Evolutionary conservation across 1,140 invertebrate species (phyloP).

Genomic region (Caenorhabditis brenneri): DNA sequence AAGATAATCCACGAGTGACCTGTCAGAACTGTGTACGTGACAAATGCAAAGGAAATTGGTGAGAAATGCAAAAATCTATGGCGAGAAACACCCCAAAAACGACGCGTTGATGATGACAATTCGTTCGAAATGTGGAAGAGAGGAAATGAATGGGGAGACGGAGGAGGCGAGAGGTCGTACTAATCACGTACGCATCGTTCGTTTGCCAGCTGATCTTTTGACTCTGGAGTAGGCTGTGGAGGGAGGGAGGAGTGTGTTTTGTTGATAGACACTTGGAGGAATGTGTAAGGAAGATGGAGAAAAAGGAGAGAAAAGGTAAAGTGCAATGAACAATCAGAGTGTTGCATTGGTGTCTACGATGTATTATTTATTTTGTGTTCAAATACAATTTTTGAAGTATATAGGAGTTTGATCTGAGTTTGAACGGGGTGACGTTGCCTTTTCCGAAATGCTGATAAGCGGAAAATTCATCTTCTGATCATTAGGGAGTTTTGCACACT

Average conservation of each 20-base stretch:
- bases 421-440: no score
- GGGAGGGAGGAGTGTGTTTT: constrained; percentile 31
- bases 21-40: neutral
- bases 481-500: no score
- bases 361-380: no score
- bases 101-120: constrained; percentile 35
- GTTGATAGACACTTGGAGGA: constrained; percentile 9
- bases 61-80: neutral
- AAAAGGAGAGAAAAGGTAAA: neutral
- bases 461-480: no score
- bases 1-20: neutral
- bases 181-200: constrained; percentile 24
- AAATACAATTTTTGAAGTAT: no score
- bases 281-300: neutral
- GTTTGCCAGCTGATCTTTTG: constrained; percentile 20
- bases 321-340: no score
- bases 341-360: no score
- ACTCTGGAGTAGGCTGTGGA: no score
- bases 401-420: no score
- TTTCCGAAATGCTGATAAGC: no score
- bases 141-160: neutral
- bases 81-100: neutral
- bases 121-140: neutral
- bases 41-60: neutral
- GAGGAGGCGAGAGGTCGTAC: neutral